These are phyloP conservation scores for Venustaconcha ellipsiformis DNA, from an alignment of 1,140 invertebrate species.

Conservation along the genomic window DNA sequence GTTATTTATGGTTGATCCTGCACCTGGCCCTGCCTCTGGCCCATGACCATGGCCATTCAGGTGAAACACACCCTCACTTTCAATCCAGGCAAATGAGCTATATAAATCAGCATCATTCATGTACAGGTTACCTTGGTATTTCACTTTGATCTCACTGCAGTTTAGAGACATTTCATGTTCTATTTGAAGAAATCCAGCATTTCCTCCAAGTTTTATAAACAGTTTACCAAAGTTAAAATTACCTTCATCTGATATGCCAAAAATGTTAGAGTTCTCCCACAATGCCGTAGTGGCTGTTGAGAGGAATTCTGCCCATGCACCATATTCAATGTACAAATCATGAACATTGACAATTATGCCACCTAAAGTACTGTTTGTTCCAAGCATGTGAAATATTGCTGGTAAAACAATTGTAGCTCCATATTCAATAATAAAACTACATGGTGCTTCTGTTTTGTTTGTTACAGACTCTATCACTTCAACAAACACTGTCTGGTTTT, in stretches of 20 bases:
- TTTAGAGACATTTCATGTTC: conserved; percentile 37
- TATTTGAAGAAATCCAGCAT: conserved; percentile 44
- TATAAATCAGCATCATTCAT: conserved; percentile 53
- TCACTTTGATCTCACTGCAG: conserved; percentile 45
- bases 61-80: conserved; percentile 52
- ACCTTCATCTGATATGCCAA: conserved; percentile 39
- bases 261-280: conserved; percentile 43
- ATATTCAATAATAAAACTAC: conserved; percentile 52
- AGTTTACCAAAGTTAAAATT: conserved; percentile 48
- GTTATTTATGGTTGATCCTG: conserved; percentile 36
- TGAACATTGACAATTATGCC: conserved; percentile 50
- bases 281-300: conserved; percentile 53
- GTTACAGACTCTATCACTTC: conserved; percentile 54
- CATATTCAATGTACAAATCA: conserved; percentile 48
- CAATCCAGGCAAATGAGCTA: conserved; percentile 50
- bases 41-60: conserved; percentile 45
- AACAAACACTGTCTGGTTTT: conserved; percentile 50
- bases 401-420: conserved; percentile 53
- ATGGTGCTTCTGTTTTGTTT: conserved; percentile 56
- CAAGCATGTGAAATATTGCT: conserved; percentile 51
- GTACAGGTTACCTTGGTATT: conserved; percentile 48
- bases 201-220: conserved; percentile 43
- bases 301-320: conserved; percentile 35
- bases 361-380: conserved; percentile 48
- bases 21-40: conserved; percentile 40